phyloP scores from a whole-genome alignment of 2,797 vertebrate species.

The Amazonetta brasiliensis region DNA sequence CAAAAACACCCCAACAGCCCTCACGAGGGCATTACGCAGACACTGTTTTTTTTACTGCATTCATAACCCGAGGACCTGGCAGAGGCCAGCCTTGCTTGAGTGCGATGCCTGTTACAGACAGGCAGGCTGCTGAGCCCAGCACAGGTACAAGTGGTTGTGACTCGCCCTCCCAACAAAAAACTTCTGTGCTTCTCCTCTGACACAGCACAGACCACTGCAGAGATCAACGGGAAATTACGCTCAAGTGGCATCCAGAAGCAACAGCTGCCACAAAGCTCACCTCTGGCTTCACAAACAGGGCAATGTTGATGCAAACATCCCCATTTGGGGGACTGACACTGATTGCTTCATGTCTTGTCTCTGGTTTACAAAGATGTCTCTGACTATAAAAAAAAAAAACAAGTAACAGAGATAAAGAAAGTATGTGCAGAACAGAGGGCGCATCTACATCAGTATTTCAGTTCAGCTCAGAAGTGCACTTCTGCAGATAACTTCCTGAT shows the following conservation, averaged over 20 bases:
- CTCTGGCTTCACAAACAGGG: not conserved
- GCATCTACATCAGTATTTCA: too few relatives aligned
- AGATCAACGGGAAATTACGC: fast-evolving
- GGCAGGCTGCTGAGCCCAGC: not conserved
- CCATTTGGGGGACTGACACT: fast-evolving
- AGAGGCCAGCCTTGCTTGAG: not conserved
- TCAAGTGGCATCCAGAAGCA: not conserved
- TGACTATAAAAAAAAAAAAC: too few relatives aligned
- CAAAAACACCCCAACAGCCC: too few relatives aligned
- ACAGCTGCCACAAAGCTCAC: not conserved
- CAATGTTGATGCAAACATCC: fast-evolving
- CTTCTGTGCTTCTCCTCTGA: fast-evolving
- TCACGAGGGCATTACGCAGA: too few relatives aligned
- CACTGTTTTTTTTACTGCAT: not conserved
- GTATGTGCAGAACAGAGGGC: too few relatives aligned
- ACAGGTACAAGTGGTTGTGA: too few relatives aligned
- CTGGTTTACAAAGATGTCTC: not conserved
- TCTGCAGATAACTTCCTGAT: too few relatives aligned
- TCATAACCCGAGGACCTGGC: too few relatives aligned
- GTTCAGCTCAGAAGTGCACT: too few relatives aligned
- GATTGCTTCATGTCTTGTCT: fast-evolving
- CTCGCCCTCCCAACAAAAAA: fast-evolving
- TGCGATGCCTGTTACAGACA: fast-evolving
- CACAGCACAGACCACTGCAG: too few relatives aligned
- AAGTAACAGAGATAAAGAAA: too few relatives aligned